Evolutionary conservation across 2,113 vertebrate genomes (phyloP).

Genomic region (Danio rerio): DNA sequence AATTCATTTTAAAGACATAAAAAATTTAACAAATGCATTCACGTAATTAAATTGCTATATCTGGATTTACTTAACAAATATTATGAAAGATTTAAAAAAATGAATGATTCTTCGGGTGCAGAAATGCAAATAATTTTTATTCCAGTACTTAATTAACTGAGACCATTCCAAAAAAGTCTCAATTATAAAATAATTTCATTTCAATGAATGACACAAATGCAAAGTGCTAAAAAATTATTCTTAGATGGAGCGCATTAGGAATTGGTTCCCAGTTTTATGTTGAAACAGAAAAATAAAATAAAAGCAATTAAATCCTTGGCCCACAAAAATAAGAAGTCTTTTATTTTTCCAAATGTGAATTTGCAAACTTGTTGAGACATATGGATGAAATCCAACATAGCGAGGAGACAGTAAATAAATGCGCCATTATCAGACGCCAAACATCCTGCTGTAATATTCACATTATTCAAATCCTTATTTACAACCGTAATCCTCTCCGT

Average conservation of each 20-base stretch:
- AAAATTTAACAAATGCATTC: too few relatives aligned
- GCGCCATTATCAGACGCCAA: conserved; percentile 11
- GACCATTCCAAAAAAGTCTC: too few relatives aligned
- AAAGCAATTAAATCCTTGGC: neutral
- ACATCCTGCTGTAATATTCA: neutral
- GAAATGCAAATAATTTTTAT: too few relatives aligned
- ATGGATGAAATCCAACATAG: neutral
- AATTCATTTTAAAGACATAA: too few relatives aligned
- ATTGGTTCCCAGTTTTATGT: conserved; percentile 36
- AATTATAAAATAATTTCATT: neutral
- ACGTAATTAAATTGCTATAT: too few relatives aligned
- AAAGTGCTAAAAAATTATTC: conserved; percentile 11
- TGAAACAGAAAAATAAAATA: conserved; percentile 44
- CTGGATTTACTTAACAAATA: too few relatives aligned
- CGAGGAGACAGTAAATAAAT: neutral
- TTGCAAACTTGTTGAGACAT: conserved; percentile 32
- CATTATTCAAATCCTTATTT: conserved; percentile 20
- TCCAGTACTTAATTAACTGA: too few relatives aligned
- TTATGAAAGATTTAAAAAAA: too few relatives aligned
- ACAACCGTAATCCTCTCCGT: conserved; percentile 28
- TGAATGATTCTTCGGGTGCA: too few relatives aligned
- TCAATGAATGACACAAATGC: neutral
- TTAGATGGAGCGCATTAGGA: conserved; percentile 17
- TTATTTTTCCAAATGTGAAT: conserved; percentile 55
- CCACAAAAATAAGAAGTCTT: conserved; percentile 18